phyloP scores from a whole-genome alignment of 2,888 invertebrate species.

The Lacanobia oleracea region DNA sequence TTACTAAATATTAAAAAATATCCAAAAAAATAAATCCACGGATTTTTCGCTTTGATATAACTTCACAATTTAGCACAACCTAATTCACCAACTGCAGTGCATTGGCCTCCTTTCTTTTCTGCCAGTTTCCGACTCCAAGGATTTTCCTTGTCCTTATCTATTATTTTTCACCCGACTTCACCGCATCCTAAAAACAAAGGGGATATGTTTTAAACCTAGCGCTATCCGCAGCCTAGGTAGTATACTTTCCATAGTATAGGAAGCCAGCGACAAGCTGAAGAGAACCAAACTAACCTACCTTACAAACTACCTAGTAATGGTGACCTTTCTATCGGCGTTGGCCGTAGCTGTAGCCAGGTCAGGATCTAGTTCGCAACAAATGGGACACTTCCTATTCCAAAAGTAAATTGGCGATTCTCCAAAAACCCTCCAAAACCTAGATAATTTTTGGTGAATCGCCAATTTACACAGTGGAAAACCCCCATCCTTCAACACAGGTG shows the following conservation, averaged over 20 bases:
- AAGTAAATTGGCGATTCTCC: conserved; percentile 19
- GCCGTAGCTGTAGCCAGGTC: conserved; percentile 4
- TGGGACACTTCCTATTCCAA: conserved; percentile 30
- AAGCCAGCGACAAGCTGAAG: background rate
- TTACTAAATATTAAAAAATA: background rate
- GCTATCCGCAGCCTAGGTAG: background rate
- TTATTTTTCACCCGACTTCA: background rate
- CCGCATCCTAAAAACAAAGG: background rate
- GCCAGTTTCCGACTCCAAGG: background rate
- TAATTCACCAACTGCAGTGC: background rate
- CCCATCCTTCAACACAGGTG: too few relatives aligned
- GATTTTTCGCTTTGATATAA: background rate
- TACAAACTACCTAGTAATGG: background rate
- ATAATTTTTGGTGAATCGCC: too few relatives aligned
- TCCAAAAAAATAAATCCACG: background rate
- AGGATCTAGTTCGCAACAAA: conserved; percentile 29
- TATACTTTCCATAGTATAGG: background rate
- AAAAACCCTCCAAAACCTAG: too few relatives aligned
- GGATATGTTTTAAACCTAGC: background rate
- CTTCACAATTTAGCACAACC: background rate
- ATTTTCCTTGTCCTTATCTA: background rate
- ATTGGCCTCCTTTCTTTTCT: background rate
- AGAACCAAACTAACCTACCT: background rate
- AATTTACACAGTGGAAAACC: too few relatives aligned
- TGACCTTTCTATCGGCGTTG: conserved; percentile 20